phyloP scores from a whole-genome alignment of 2,888 invertebrate species.

The Germaria angustata region DNA sequence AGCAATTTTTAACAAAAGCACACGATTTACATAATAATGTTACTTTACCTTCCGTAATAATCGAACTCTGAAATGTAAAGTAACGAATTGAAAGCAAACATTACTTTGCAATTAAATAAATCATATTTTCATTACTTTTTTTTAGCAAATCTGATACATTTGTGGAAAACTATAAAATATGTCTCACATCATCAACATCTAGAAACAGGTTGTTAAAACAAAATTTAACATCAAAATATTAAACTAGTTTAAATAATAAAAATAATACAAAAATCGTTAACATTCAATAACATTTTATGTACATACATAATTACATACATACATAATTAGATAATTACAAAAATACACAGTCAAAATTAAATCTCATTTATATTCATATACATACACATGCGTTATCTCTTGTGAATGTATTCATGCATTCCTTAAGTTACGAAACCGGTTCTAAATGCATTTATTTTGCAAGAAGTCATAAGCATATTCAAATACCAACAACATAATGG shows the following conservation, averaged over 20 bases:
- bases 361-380: not conserved
- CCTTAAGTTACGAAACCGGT: not conserved
- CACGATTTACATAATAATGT: too few relatives aligned
- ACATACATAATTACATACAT: conserved; percentile 29
- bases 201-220: conserved; percentile 25
- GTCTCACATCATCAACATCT: conserved; percentile 5
- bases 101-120: conserved; percentile 4
- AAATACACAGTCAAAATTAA: conserved; percentile 54
- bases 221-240: not conserved
- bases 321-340: conserved; percentile 27
- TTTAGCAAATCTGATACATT: not conserved
- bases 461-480: conserved; percentile 91
- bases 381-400: not conserved
- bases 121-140: not conserved
- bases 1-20: too few relatives aligned
- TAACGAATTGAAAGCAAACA: not conserved
- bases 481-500: conserved; percentile 95
- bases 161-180: conserved; percentile 18
- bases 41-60: too few relatives aligned
- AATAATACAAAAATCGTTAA: conserved; percentile 48
- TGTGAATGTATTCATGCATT: not conserved
- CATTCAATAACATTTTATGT: conserved; percentile 53
- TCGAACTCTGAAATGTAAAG: too few relatives aligned
- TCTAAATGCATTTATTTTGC: conserved; percentile 74
- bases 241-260: conserved; percentile 45